Conservation (phyloP, 1,140 invertebrate species). For the Homarus americanus region DNA sequence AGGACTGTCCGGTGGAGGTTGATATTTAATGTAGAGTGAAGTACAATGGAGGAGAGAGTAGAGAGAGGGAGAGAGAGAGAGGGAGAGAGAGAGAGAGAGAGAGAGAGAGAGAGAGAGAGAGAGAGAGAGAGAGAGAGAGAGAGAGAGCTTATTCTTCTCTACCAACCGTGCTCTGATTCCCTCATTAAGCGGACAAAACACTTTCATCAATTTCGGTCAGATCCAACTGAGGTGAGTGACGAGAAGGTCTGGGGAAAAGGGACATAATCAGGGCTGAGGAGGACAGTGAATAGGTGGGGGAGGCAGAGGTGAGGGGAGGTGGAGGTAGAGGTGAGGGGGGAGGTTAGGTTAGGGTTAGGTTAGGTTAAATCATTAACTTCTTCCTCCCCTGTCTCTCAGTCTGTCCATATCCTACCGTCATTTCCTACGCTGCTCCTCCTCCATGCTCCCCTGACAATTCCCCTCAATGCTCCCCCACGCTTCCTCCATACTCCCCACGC, state of each 20-base stretch:
- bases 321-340: neutral
- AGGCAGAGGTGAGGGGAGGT: neutral
- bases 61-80: neutral
- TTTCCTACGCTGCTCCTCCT: too few relatives aligned
- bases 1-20: slow-evolving; percentile 11
- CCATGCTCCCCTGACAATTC: too few relatives aligned
- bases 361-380: neutral
- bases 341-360: neutral
- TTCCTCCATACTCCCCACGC: too few relatives aligned
- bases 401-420: too few relatives aligned
- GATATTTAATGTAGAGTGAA: neutral
- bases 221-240: neutral
- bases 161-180: neutral
- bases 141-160: neutral
- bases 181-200: neutral
- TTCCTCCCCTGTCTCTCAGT: too few relatives aligned
- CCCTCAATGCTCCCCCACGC: too few relatives aligned
- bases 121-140: slow-evolving; percentile 31
- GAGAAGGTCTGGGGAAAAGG: neutral
- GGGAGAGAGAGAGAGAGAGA: neutral
- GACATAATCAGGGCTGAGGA: neutral
- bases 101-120: neutral
- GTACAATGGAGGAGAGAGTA: neutral
- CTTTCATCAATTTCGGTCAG: too few relatives aligned
- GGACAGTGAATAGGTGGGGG: neutral